phyloP scores from a whole-genome alignment of 1,140 invertebrate genomes.

The Brachionus calyciflorus region DNA sequence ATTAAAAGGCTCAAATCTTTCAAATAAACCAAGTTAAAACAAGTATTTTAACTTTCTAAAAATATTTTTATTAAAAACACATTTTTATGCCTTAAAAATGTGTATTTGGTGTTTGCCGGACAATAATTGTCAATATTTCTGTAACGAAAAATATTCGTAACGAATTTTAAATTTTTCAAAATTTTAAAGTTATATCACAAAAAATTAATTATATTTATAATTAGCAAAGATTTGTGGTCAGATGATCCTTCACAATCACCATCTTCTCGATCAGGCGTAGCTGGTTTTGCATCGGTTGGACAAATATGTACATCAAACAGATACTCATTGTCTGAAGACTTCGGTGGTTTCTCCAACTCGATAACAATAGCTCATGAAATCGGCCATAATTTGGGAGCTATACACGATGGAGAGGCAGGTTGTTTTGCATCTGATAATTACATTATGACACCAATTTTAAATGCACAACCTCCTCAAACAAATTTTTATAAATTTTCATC shows the following conservation, averaged over 20 bases:
- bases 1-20: too few relatives aligned
- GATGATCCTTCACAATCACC: not conserved
- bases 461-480: not conserved
- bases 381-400: constrained; percentile 19
- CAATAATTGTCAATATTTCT: too few relatives aligned
- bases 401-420: not conserved
- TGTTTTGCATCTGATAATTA: not conserved
- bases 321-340: constrained; percentile 4
- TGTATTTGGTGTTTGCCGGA: too few relatives aligned
- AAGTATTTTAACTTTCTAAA: too few relatives aligned
- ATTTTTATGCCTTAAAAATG: too few relatives aligned
- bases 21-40: too few relatives aligned
- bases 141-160: too few relatives aligned
- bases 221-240: constrained; percentile 37
- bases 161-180: too few relatives aligned
- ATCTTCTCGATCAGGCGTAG: not conserved
- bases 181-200: too few relatives aligned
- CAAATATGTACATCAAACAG: not conserved
- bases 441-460: constrained; percentile 9
- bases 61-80: too few relatives aligned
- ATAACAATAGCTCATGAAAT: constrained; percentile 21
- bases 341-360: not conserved
- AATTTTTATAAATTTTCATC: constrained; percentile 18
- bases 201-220: too few relatives aligned
- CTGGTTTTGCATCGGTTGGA: not conserved